These are phyloP conservation scores for Struthio camelus DNA, from an alignment of 2,113 vertebrate genomes.

Conservation along the genomic window DNA sequence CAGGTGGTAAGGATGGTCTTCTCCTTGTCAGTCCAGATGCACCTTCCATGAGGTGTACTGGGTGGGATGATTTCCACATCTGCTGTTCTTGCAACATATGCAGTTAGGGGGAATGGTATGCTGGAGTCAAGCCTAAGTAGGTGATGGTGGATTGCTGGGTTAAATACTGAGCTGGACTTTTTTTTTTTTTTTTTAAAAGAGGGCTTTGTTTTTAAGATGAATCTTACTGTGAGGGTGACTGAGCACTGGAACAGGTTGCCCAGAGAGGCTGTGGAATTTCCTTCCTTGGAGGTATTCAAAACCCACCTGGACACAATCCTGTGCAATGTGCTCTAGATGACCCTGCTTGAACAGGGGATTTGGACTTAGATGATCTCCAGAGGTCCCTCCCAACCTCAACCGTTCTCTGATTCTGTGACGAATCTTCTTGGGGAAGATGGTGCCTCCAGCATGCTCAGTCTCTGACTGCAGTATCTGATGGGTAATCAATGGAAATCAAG, in stretches of 20 bases:
- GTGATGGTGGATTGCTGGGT: not conserved
- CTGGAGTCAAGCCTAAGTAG: not conserved
- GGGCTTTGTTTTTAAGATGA: not conserved
- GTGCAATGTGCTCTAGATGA: too few species aligned
- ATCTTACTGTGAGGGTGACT: too few species aligned
- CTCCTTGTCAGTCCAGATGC: not conserved
- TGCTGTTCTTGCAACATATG: not conserved
- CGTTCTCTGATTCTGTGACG: too few species aligned
- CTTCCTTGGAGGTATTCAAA: too few species aligned
- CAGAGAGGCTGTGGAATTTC: too few species aligned
- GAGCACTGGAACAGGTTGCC: too few species aligned
- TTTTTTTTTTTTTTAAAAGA: not conserved
- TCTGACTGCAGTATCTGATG: too few species aligned
- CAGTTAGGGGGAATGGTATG: not conserved
- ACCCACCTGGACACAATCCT: too few species aligned
- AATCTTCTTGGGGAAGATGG: not conserved
- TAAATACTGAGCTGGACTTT: not conserved
- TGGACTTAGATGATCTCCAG: too few species aligned
- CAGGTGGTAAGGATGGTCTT: not conserved
- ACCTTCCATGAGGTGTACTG: not conserved
- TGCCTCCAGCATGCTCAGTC: not conserved
- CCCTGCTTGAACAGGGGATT: too few species aligned
- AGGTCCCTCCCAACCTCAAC: too few species aligned
- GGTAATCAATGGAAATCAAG: not conserved
- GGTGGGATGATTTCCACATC: not conserved